Evolutionary conservation across 2,888 invertebrate genomes (phyloP), one percentile per base, ranked within the genome.

Genomic region (Hydraecia micacea): DNA sequence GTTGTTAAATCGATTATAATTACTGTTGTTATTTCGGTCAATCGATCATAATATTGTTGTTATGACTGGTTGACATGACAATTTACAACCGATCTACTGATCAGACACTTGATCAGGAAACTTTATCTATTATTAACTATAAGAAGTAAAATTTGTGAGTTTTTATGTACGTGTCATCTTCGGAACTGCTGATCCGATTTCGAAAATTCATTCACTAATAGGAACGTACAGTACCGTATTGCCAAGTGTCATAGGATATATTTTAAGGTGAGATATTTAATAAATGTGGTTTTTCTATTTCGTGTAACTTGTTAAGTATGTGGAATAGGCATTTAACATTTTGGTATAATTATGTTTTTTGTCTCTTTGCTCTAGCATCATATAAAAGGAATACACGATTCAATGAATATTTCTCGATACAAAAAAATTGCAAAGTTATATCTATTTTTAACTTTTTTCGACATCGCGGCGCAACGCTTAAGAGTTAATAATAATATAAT

Each of bases 11-110:
- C n/a, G 28, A n/a, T n/a, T 55, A 67, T 32, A 62, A 68, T 80
- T 63, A 58, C 32, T n/a, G 28, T 63, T 75, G 60, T 55, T 55
- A 60, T 81, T 52, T 55, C n/a, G 77, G 46, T 49, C 46, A 80
- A 52, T 21, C n/a, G 39, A 46, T 80, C 60, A 68, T 25, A 36
- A 62, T n/a, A 46, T n/a, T 4, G 6, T 6, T 21, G 13, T 55
- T 67, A 75, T 58, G 55, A 39, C 21, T 73, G 36, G 15, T 55
- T 28, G 67, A 46, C 42, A 55, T 75, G 42, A 36, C 1, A 74
- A 65, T 65, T 63, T 55, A 55, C 36, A 46, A 36, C 28, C 15
- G 28, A 28, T 63, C 32, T 79, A 18, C 32, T 32, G 70, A 69
- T 77, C 58, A 36, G 28, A 36, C 1, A 15, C 25, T 46, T 58